Evolutionary conservation across 2,797 vertebrate genomes (phyloP).

Genomic region (Tadarida brasiliensis): DNA sequence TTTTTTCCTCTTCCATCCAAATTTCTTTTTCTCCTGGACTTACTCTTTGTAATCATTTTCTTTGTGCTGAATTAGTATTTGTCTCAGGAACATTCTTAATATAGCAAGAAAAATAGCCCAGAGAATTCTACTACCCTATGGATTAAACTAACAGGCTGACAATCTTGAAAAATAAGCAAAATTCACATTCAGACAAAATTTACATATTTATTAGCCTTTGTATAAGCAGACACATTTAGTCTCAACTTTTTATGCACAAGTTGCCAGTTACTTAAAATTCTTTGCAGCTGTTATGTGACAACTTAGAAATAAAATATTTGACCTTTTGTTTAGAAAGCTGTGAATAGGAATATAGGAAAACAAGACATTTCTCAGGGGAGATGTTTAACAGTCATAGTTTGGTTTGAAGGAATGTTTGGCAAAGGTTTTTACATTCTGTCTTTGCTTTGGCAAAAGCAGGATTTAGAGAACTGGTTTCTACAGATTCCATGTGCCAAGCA

Average conservation of each 20-base stretch:
- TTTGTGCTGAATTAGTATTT: slow-evolving; percentile 66
- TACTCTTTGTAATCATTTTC: not conserved
- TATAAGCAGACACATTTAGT: slow-evolving; percentile 47
- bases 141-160: slow-evolving; percentile 54
- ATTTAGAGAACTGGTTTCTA: not conserved
- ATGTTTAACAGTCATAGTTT: slow-evolving; percentile 49
- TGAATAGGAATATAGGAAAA: slow-evolving; percentile 27
- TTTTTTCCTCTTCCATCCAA: not conserved
- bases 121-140: slow-evolving; percentile 15
- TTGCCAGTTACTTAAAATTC: slow-evolving; percentile 52
- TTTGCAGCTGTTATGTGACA: slow-evolving; percentile 22
- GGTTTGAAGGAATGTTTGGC: not conserved
- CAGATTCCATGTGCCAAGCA: not conserved
- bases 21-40: not conserved
- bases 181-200: slow-evolving; percentile 59
- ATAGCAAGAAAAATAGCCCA: slow-evolving; percentile 47
- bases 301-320: slow-evolving; percentile 69
- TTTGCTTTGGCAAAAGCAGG: not conserved
- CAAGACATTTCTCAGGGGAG: not conserved
- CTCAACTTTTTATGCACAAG: not conserved
- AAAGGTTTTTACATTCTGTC: not conserved
- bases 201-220: slow-evolving; percentile 64
- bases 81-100: slow-evolving; percentile 56
- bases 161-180: slow-evolving; percentile 63
- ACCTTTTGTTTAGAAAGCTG: slow-evolving; percentile 63